These are phyloP conservation scores for Platycnemis pennipes DNA, from an alignment of 2,888 invertebrate species.

Conservation along the genomic window DNA sequence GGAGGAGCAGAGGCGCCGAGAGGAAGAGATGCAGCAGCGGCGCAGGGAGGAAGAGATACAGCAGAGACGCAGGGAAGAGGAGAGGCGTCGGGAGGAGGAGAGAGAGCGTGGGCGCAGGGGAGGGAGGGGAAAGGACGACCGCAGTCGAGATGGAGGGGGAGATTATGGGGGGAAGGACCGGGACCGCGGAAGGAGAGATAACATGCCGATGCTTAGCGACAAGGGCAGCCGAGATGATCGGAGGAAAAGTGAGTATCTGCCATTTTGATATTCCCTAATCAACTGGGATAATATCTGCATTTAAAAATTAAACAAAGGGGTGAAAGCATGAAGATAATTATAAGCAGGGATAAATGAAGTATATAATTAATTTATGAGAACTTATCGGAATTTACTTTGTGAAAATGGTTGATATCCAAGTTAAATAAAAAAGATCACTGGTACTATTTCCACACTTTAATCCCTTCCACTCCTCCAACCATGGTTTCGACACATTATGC, in stretches of 20 bases:
- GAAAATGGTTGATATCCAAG: too few species aligned
- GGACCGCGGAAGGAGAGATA: constrained; percentile 28
- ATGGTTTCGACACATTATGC: too few species aligned
- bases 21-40: constrained; percentile 49
- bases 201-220: constrained; percentile 17
- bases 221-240: constrained; percentile 42
- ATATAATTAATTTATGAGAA: too few species aligned
- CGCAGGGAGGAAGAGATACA: constrained; percentile 58
- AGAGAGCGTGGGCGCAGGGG: constrained; percentile 48
- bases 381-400: too few species aligned
- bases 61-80: constrained; percentile 63
- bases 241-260: constrained; percentile 22
- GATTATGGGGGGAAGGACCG: constrained; percentile 20
- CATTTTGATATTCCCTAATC: not conserved
- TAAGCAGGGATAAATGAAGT: too few species aligned
- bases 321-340: too few species aligned
- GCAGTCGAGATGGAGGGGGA: constrained; percentile 54
- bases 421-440: too few species aligned
- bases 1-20: constrained; percentile 33
- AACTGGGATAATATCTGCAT: too few species aligned
- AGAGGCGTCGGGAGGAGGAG: constrained; percentile 49
- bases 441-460: too few species aligned
- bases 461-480: too few species aligned
- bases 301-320: too few species aligned
- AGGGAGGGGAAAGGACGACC: constrained; percentile 45